Evolutionary conservation across 2,888 invertebrate genomes (phyloP).

Genomic region (Chloroclystis v-ata): DNA sequence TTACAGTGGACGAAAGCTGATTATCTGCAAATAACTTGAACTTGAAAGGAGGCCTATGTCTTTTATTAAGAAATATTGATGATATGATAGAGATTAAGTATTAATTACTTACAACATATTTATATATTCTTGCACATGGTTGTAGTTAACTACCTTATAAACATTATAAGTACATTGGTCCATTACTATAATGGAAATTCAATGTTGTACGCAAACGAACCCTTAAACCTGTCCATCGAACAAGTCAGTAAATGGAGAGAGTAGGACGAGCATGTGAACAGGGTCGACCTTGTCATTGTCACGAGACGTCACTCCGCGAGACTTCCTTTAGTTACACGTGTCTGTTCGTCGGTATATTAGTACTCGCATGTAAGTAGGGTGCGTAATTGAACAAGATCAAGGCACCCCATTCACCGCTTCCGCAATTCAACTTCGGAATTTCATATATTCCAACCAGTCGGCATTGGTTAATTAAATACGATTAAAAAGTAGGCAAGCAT

Average conservation of each 20-base stretch:
- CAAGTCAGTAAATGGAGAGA: constrained; percentile 65
- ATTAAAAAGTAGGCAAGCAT: constrained; percentile 26
- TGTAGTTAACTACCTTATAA: too few relatives aligned
- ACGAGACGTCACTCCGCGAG: constrained; percentile 52
- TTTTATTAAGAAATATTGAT: too few relatives aligned
- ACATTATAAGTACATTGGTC: background rate
- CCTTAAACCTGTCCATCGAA: constrained; percentile 52
- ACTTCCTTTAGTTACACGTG: constrained; percentile 44
- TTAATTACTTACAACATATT: too few relatives aligned
- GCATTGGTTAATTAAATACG: constrained; percentile 26
- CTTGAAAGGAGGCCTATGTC: too few relatives aligned
- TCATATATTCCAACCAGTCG: constrained; percentile 31
- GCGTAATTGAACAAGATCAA: constrained; percentile 59
- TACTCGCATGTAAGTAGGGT: constrained; percentile 18
- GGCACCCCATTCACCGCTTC: constrained; percentile 60
- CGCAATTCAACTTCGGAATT: constrained; percentile 61
- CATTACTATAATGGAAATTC: background rate
- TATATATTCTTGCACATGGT: too few relatives aligned
- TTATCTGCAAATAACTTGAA: too few relatives aligned
- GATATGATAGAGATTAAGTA: too few relatives aligned
- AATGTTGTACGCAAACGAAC: constrained; percentile 45
- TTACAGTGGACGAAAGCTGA: too few relatives aligned
- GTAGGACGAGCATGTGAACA: constrained; percentile 70
- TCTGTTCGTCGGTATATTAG: background rate
- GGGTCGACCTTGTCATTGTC: constrained; percentile 68